A percentile compares a stretch with the other conserved stretches of the same genome.
These are phyloP conservation scores for Heterodera schachtii DNA, from an alignment of 1,140 invertebrate genomes.

Conservation along the genomic window DNA sequence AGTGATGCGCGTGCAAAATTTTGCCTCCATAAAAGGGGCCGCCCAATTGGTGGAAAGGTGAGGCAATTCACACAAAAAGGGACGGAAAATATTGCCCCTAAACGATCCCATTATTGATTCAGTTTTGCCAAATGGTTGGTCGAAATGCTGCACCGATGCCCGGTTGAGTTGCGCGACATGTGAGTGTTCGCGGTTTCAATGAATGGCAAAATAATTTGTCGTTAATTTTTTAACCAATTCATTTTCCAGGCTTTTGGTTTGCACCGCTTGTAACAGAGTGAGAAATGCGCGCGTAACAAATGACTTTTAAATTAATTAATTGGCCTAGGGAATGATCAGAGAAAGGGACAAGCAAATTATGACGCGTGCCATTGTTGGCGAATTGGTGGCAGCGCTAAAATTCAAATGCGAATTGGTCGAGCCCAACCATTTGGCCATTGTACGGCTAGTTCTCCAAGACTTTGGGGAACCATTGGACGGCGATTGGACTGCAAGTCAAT, in stretches of 20 bases:
- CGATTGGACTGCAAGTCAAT: conserved; percentile 13
- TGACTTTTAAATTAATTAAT: neutral
- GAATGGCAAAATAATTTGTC: neutral
- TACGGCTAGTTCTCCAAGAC: conserved; percentile 78
- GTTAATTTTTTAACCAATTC: neutral
- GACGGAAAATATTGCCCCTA: too few relatives aligned
- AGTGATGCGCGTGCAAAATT: conserved; percentile 80
- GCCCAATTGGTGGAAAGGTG: conserved; percentile 73
- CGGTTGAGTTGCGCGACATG: conserved; percentile 80
- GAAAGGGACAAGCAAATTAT: conserved; percentile 91
- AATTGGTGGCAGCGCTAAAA: conserved; percentile 89
- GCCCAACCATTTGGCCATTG: conserved; percentile 85
- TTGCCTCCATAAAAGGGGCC: conserved; percentile 71
- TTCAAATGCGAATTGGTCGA: conserved; percentile 91
- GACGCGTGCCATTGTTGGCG: conserved; percentile 85
- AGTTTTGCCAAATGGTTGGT: conserved; percentile 90
- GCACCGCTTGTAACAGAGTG: conserved; percentile 81
- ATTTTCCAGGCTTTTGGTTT: conserved; percentile 75
- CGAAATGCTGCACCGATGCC: conserved; percentile 83
- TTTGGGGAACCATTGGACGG: conserved; percentile 73
- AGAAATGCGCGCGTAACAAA: neutral
- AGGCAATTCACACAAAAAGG: neutral
- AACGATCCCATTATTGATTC: neutral
- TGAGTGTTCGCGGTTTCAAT: neutral
- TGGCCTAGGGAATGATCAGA: conserved; percentile 62